phyloP scores from a whole-genome alignment of 2,797 vertebrate genomes.

The Spinus pinus region DNA sequence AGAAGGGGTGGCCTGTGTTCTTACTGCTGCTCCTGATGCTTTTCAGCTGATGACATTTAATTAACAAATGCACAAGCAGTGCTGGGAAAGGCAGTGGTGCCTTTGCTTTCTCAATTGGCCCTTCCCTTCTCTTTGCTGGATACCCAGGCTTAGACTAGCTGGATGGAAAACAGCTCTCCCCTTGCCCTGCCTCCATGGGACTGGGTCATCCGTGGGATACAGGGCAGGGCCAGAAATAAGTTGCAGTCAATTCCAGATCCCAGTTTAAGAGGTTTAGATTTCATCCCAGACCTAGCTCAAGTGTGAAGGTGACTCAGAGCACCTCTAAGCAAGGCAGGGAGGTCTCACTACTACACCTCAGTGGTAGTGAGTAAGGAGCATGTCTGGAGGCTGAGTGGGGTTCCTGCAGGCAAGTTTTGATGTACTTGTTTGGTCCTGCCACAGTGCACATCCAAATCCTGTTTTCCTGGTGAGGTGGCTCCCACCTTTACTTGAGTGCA shows the following conservation, averaged over 20 bases:
- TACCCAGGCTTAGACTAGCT: background rate
- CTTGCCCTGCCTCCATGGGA: background rate
- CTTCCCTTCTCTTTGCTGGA: background rate
- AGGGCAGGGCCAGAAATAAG: background rate
- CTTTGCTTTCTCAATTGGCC: background rate
- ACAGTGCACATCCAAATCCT: background rate
- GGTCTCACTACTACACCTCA: background rate
- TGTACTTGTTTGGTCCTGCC: background rate
- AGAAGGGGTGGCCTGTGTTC: background rate
- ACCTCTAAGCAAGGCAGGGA: background rate
- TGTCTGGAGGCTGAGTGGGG: background rate
- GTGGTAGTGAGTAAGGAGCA: background rate
- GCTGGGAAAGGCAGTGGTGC: background rate
- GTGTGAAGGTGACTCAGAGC: background rate
- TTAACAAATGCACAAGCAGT: background rate
- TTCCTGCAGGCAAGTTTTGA: background rate
- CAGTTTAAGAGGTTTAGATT: background rate
- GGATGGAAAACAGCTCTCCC: background rate
- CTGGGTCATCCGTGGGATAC: background rate
- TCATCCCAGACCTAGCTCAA: background rate
- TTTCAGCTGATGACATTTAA: background rate
- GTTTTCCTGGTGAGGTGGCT: background rate
- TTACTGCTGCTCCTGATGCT: background rate
- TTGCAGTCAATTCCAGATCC: background rate
- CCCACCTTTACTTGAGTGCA: background rate